Evolutionary conservation across 1,140 invertebrate genomes (phyloP), one percentile per base, ranked within the genome.

Genomic region (Zaprionus taronus): DNA sequence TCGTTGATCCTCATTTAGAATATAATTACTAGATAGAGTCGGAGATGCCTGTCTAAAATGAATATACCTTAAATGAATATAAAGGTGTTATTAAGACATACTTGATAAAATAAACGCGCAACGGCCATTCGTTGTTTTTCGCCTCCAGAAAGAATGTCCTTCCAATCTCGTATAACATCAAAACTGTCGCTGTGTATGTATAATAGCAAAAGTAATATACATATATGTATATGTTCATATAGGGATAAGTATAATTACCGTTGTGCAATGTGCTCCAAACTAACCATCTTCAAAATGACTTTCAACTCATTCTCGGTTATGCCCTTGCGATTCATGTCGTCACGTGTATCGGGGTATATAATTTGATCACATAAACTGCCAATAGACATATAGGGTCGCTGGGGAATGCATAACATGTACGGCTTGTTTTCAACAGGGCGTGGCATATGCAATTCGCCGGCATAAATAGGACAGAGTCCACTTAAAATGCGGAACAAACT

Each of bases 121-220:
- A 99, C 97, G 0, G 98, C 99, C 93, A 99, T 96, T 69, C 98
- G 93, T 93, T 99, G 99, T 93, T 99, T 99, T 93, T 99, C 99
- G 15, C 98, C 99, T 5, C 99, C 99, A 14, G 97, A 99, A 2
- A 99, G 93, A 36, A 99, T 98, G 92, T 99, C 98, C 86, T 99
- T 98, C 99, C 99, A 99, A 93, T 99, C 98, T 36, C 96, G 95
- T 6, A 95, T 94, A 11, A 97, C 95, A 81, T 98, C 95, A 93
- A 97, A 97, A 36, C 97, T 97, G 56, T 95, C 94, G n/a, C 92
- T 92, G 41, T 9, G 72, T 67, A n/a, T 44, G 49, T 24, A 55
- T 2, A 44, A 17, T 2, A 7, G n/a, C 0, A 44, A 44, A 44
- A 17, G 5, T 20, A 6, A 24, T 24, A 24, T 24, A 24, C 2